Evolutionary conservation across 2,113 vertebrate genomes (phyloP).

Genomic region (Leptobrachium leishanense): DNA sequence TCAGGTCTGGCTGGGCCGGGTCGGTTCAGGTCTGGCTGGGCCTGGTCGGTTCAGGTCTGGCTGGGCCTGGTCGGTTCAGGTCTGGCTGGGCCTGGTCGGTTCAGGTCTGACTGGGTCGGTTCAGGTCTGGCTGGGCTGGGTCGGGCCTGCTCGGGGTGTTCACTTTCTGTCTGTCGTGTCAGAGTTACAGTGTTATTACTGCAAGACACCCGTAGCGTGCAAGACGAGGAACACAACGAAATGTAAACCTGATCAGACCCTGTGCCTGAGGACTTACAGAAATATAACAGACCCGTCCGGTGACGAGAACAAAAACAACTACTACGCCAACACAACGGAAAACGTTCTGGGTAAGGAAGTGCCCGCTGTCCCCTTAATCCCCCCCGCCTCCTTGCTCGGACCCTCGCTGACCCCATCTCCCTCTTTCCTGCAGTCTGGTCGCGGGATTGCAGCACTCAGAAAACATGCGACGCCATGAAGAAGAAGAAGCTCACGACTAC

Average conservation of each 20-base stretch:
- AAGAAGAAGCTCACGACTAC: neutral
- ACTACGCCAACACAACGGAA: neutral
- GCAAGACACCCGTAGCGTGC: neutral
- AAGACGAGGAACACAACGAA: neutral
- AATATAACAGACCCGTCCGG: neutral
- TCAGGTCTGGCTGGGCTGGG: too few relatives aligned
- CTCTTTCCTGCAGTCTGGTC: neutral
- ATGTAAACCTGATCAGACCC: neutral
- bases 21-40: too few relatives aligned
- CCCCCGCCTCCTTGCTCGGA: neutral
- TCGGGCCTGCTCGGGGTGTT: too few relatives aligned
- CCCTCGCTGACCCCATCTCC: neutral
- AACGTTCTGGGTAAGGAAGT: neutral
- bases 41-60: too few relatives aligned
- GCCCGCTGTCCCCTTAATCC: neutral
- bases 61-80: too few relatives aligned
- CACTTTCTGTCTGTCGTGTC: neutral
- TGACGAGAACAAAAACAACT: neutral
- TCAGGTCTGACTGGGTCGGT: too few relatives aligned
- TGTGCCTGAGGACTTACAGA: neutral
- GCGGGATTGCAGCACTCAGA: neutral
- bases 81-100: too few relatives aligned
- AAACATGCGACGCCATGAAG: neutral
- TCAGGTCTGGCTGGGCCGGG: too few relatives aligned
- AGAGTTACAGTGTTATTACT: neutral